Conservation (phyloP, 30 jellyfish, hydroid and myxozoan genomes). For the Clytia hemisphaerica region DNA sequence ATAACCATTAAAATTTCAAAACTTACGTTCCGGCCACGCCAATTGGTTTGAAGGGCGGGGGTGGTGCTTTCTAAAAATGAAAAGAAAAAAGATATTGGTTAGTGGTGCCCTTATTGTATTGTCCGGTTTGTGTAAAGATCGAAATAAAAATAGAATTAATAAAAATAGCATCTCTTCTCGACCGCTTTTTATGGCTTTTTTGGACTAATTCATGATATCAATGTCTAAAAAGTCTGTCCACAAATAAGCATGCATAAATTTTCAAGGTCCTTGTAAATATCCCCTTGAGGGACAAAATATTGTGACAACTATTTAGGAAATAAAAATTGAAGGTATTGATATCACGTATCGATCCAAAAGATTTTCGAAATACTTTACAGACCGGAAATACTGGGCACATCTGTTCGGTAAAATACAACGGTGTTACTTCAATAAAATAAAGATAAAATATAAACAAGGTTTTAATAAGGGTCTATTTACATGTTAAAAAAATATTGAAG, state of each 20-base stretch:
- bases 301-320: too few species aligned
- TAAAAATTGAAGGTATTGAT: too few species aligned
- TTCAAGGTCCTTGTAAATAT: too few species aligned
- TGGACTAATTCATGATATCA: conserved; percentile 5
- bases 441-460: too few species aligned
- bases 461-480: too few species aligned
- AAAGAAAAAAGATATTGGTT: conserved; percentile 19
- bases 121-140: conserved; percentile 56
- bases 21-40: conserved; percentile 92
- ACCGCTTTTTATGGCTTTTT: background rate
- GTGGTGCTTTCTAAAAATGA: conserved; percentile 71
- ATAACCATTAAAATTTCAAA: background rate
- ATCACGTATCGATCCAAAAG: too few species aligned
- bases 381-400: conserved; percentile 93
- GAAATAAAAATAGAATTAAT: background rate
- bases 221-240: background rate
- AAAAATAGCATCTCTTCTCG: conserved; percentile 23
- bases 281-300: too few species aligned
- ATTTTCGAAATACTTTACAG: conserved; percentile 16
- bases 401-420: conserved; percentile 11
- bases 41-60: conserved; percentile 57
- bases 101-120: conserved; percentile 88
- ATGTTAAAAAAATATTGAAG: too few species aligned
- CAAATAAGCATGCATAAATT: too few species aligned
- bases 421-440: too few species aligned